A percentile compares a stretch with the other conserved stretches of the same genome.
These are phyloP conservation scores for Lacerta viridis DNA, from an alignment of 2,797 vertebrate species.

Conservation along the genomic window DNA sequence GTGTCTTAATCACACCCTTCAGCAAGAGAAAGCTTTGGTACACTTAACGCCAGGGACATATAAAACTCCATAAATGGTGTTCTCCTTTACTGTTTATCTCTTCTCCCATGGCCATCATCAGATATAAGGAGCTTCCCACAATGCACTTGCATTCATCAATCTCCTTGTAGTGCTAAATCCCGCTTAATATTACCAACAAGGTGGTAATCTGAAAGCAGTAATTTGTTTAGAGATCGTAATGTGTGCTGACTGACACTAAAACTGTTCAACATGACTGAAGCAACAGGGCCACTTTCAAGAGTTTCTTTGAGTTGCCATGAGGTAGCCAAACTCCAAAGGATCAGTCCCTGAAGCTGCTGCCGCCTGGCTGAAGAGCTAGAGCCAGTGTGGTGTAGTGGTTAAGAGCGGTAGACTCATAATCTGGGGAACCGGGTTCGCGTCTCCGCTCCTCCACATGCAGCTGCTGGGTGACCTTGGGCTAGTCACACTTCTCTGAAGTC, in stretches of 20 bases:
- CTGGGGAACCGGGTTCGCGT: too few species aligned
- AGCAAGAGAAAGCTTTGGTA: conserved; percentile 34
- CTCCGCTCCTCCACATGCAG: too few species aligned
- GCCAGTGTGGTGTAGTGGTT: too few species aligned
- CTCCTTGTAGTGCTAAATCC: conserved; percentile 1
- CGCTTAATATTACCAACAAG: background rate
- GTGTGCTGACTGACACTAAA: background rate
- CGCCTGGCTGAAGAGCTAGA: background rate
- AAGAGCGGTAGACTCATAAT: too few species aligned
- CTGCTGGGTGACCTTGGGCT: too few species aligned
- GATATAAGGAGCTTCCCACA: background rate
- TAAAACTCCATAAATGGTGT: conserved; percentile 19
- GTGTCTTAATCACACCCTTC: conserved; percentile 43
- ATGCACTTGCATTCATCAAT: background rate
- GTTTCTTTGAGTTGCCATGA: background rate
- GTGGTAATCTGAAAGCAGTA: background rate
- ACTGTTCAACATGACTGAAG: background rate
- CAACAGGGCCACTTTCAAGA: background rate
- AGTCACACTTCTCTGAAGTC: too few species aligned
- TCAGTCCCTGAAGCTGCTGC: background rate
- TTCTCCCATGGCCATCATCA: background rate
- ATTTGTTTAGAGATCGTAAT: background rate
- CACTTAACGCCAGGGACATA: conserved; percentile 35
- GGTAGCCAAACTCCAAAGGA: background rate
- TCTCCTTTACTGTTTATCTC: background rate